Percentiles rank a stretch among this genome's conserved stretches.
Conservation (phyloP, 2,888 invertebrate species). For the Platycnemis pennipes region DNA sequence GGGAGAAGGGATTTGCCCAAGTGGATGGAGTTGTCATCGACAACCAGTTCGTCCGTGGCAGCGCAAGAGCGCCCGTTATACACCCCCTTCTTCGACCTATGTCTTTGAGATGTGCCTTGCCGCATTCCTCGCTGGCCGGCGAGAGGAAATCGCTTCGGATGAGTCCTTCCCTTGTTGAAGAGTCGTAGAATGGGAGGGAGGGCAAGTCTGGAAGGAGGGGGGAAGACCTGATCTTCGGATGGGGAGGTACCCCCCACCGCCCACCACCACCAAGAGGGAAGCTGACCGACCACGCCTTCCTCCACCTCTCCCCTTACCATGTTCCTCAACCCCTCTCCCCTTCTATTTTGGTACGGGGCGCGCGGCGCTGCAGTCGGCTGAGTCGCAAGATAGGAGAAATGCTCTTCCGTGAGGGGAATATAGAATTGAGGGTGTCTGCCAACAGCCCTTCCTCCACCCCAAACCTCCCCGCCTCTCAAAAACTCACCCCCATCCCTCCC, state of each 20-base stretch:
- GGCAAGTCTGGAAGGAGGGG: neutral
- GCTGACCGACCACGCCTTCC: neutral
- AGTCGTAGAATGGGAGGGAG: neutral
- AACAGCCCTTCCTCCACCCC: neutral
- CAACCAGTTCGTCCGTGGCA: constrained; percentile 43
- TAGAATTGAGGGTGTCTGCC: constrained; percentile 10
- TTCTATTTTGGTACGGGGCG: constrained; percentile 15
- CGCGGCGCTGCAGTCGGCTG: constrained; percentile 30
- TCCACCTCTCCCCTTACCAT: neutral
- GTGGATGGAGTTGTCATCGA: constrained; percentile 67
- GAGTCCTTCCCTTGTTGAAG: neutral
- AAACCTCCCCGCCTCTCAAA: neutral
- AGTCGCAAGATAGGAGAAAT: constrained; percentile 17
- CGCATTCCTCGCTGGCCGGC: constrained; percentile 15
- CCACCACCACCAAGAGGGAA: neutral
- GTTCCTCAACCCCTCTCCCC: neutral
- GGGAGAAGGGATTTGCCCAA: neutral
- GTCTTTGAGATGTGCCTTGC: neutral
- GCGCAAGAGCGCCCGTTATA: no score
- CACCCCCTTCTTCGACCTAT: neutral
- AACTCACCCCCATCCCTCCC: neutral
- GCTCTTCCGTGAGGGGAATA: constrained; percentile 48
- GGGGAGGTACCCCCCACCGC: neutral
- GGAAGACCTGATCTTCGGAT: neutral
- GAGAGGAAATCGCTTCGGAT: neutral